Evolutionary conservation across 2,797 vertebrate genomes (phyloP), one percentile per base, ranked within the genome.

Genomic region (Myiothlypis coronata): DNA sequence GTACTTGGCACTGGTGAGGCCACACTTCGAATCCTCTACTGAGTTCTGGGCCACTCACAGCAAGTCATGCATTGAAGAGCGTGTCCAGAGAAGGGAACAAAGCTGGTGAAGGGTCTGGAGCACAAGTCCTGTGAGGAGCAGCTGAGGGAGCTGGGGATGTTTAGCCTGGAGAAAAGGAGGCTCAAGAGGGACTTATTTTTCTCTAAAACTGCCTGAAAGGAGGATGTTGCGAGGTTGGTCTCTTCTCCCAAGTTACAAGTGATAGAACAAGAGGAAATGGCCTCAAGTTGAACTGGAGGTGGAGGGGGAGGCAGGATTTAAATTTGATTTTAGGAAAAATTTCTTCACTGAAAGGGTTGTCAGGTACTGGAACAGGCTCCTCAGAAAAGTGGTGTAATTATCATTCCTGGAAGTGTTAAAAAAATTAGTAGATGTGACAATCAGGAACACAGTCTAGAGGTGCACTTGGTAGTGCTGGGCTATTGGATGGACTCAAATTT

Each of bases 21-120:
- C 18, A 12, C 27, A 30, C 7, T 3, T 43, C 0, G 0, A 60
- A 14, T 44, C 4, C 14, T 44, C 7, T 14, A 34, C 1, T 8
- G 32, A 53, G 20, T n/a, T 82, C 8, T 30, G 46, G 26, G 39
- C 5, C 20, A 4, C 35, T 49, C 13, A 5, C 9, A 8, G 4
- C 24, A 50, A 11, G 39, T 59, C 7, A 2, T 7, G 35, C 14
- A 34, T 4, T 53, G 64, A 49, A 17, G 11, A 35, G 6, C 1
- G 0, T 0, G 6, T 47, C 52, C 41, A 43, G 39, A 71, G 64
- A 53, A 59, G 3, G 46, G 23, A 76, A 10, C 2, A 6, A 4
- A 82, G 27, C 7, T 65, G 32, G 1, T 1, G 12, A 53, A 87
- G 27, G 4, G 9, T 34, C 52, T 82, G 64, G 23, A 53, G 17